Percentiles rank a stretch among this genome's conserved stretches.
phyloP scores from a whole-genome alignment of 1,140 invertebrate species.

The Rhopalosiphum padi region DNA sequence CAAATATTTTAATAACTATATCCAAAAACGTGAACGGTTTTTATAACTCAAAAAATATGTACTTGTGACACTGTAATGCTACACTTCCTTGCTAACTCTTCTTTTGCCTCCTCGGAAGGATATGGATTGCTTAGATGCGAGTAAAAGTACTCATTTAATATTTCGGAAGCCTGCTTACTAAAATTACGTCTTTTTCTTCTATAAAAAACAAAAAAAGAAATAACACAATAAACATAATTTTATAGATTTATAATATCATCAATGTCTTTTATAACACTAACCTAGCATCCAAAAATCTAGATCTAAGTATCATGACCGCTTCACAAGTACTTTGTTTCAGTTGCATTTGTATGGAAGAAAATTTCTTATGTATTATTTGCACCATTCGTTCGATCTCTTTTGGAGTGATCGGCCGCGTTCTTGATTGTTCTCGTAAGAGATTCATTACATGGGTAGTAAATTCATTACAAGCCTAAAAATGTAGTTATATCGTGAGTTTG shows the following conservation, averaged over 20 bases:
- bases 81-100: slow-evolving; percentile 99
- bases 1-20: neutral
- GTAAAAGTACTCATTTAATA: slow-evolving; percentile 99
- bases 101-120: slow-evolving; percentile 99
- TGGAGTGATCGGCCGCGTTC: slow-evolving; percentile 93
- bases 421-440: slow-evolving; percentile 94
- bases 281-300: slow-evolving; percentile 93
- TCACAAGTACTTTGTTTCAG: slow-evolving; percentile 99
- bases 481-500: neutral
- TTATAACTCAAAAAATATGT: slow-evolving; percentile 59
- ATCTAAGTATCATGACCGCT: slow-evolving; percentile 99
- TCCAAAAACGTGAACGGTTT: neutral
- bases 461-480: slow-evolving; percentile 95
- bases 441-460: slow-evolving; percentile 99
- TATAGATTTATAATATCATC: neutral
- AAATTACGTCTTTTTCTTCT: slow-evolving; percentile 99
- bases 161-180: slow-evolving; percentile 99
- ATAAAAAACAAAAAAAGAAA: slow-evolving; percentile 60
- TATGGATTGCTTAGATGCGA: slow-evolving; percentile 99
- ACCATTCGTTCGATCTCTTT: slow-evolving; percentile 99
- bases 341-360: slow-evolving; percentile 99
- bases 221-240: neutral
- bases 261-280: slow-evolving; percentile 61
- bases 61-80: slow-evolving; percentile 97
- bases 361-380: slow-evolving; percentile 99